phyloP scores from a whole-genome alignment of 1,140 invertebrate genomes.

The Micrasema longulum region DNA sequence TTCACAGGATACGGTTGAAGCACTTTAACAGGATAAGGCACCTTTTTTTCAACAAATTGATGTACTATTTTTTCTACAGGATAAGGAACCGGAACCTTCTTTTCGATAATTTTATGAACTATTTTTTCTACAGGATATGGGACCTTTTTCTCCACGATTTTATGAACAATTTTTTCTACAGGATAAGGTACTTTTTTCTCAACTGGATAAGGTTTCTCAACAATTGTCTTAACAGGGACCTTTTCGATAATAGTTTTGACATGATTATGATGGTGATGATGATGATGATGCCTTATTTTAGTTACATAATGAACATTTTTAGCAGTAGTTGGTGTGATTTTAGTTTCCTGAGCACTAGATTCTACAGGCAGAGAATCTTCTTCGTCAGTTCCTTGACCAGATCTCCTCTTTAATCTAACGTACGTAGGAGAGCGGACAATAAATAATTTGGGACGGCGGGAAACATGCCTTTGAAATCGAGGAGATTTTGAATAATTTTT shows the following conservation, averaged over 20 bases:
- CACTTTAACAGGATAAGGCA: constrained; percentile 72
- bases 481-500: too few relatives aligned
- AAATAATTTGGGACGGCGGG: background rate
- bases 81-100: constrained; percentile 73
- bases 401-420: background rate
- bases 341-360: background rate
- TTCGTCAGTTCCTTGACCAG: background rate
- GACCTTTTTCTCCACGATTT: constrained; percentile 71
- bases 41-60: constrained; percentile 74
- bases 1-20: constrained; percentile 68
- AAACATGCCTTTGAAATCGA: background rate
- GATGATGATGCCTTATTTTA: constrained; percentile 72
- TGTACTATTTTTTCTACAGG: constrained; percentile 73
- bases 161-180: constrained; percentile 64
- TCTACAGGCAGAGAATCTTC: background rate
- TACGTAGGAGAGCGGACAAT: background rate
- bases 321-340: constrained; percentile 24
- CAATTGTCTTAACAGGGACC: constrained; percentile 59
- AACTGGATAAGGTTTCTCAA: constrained; percentile 69
- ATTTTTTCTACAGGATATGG: constrained; percentile 74
- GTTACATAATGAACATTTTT: constrained; percentile 57
- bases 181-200: constrained; percentile 70
- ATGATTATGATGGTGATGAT: constrained; percentile 73
- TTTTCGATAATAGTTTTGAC: constrained; percentile 71
- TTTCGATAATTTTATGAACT: constrained; percentile 73